A percentile compares a stretch with the other conserved stretches of the same genome.
phyloP scores from a whole-genome alignment of 2,113 vertebrate species.

The Brevimyrus niger region DNA sequence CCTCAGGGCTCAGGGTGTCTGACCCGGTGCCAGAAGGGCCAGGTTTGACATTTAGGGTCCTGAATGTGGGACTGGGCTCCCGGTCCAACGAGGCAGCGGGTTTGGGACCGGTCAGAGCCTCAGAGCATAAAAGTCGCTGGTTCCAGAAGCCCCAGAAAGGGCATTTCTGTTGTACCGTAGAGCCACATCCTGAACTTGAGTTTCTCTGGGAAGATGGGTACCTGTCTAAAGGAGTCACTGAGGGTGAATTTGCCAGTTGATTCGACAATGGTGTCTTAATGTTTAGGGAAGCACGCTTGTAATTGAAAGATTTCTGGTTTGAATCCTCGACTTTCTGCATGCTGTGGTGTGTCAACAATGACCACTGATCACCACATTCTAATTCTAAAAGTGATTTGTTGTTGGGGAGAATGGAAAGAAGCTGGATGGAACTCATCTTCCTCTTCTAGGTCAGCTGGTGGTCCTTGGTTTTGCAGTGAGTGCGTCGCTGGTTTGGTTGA shows the following conservation, averaged over 20 bases:
- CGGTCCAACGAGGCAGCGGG: not conserved
- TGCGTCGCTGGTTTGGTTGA: not conserved
- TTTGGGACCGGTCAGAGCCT: not conserved
- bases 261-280: no score
- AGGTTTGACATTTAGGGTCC: not conserved
- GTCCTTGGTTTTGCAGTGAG: not conserved
- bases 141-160: not conserved
- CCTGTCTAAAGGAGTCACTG: not conserved
- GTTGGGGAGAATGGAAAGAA: not conserved
- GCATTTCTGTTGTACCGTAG: not conserved
- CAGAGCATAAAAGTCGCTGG: not conserved
- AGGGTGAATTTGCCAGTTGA: not conserved
- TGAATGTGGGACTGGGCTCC: not conserved
- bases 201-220: not conserved
- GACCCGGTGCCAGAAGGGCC: not conserved
- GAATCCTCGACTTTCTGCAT: no score
- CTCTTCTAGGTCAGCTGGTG: not conserved
- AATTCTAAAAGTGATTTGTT: not conserved
- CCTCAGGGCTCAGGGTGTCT: conserved; percentile 27
- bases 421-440: not conserved
- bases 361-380: no score
- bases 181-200: not conserved
- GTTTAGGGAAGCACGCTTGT: no score
- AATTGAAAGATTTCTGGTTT: no score
- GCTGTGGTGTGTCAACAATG: no score